phyloP scores from a whole-genome alignment of 2,113 vertebrate species.

The Pedionomus torquatus region DNA sequence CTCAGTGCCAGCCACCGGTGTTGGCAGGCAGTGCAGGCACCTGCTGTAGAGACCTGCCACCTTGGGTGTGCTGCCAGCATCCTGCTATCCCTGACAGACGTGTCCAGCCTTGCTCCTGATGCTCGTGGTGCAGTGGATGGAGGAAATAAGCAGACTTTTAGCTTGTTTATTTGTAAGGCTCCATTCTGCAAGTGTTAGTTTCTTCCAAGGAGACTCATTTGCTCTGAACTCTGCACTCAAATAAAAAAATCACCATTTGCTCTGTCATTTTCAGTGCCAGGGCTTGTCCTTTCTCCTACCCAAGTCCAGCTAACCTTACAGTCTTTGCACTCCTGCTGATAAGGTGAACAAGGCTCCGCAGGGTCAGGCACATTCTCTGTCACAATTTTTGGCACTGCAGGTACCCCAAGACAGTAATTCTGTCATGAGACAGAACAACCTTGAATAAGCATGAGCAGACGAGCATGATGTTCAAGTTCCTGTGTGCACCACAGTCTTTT shows the following conservation, averaged over 20 bases:
- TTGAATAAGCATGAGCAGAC: background rate
- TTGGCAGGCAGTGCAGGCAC: background rate
- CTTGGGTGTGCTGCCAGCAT: background rate
- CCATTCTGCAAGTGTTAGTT: background rate
- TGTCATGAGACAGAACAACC: background rate
- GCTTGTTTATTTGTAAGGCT: background rate
- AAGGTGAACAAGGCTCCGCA: fast-evolving
- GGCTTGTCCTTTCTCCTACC: background rate
- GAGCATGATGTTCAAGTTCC: background rate
- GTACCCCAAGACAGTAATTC: background rate
- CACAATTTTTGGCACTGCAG: background rate
- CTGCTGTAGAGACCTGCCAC: background rate
- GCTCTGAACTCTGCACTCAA: background rate
- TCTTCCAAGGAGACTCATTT: background rate
- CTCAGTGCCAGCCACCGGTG: fast-evolving
- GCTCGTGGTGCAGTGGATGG: background rate
- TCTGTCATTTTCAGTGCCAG: background rate
- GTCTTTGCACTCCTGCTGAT: background rate
- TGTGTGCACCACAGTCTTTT: background rate
- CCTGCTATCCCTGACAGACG: background rate
- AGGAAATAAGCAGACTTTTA: background rate
- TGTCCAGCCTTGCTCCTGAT: background rate
- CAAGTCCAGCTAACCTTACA: background rate
- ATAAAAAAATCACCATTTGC: background rate
- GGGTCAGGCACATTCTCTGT: background rate